A percentile compares a stretch with the other conserved stretches of the same genome.
These are phyloP conservation scores for Oophaga pumilio DNA, from an alignment of 2,113 vertebrate species.

Conservation along the genomic window DNA sequence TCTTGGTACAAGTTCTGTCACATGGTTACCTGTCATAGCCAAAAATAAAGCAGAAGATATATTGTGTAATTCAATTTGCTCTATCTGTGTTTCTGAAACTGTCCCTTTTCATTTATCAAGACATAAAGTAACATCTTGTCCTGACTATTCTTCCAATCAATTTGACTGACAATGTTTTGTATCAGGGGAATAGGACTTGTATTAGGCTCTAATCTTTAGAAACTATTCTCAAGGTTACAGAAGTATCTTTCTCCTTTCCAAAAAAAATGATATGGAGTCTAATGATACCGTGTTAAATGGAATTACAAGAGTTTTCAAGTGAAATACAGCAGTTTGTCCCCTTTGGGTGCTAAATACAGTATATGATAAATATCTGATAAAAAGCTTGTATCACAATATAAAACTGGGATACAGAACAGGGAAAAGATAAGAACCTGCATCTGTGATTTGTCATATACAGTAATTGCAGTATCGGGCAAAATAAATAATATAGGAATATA, in stretches of 20 bases:
- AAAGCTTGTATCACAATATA: not conserved
- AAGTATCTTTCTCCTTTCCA: slow-evolving; percentile 2
- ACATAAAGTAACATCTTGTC: slow-evolving; percentile 27
- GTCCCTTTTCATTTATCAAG: slow-evolving; percentile 45
- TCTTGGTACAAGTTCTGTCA: slow-evolving; percentile 3
- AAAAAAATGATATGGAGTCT: not conserved
- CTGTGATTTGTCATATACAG: no score
- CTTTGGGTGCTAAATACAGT: not conserved
- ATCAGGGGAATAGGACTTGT: slow-evolving; percentile 21
- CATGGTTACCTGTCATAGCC: slow-evolving; percentile 15
- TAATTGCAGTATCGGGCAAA: no score
- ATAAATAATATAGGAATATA: no score
- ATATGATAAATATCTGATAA: not conserved
- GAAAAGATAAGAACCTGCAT: no score
- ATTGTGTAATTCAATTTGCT: slow-evolving; percentile 39
- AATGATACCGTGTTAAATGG: not conserved
- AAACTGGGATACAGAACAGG: not conserved
- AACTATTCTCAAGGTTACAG: slow-evolving; percentile 16
- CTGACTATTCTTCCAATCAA: slow-evolving; percentile 39
- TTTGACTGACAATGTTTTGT: slow-evolving; percentile 50
- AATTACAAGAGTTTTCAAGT: not conserved
- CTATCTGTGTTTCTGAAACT: slow-evolving; percentile 38
- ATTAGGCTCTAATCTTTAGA: slow-evolving; percentile 6
- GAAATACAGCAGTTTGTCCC: not conserved
- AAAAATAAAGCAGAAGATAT: slow-evolving; percentile 24